These are phyloP conservation scores for Trilocha varians DNA, from an alignment of 2,888 invertebrate genomes.

Conservation along the genomic window DNA sequence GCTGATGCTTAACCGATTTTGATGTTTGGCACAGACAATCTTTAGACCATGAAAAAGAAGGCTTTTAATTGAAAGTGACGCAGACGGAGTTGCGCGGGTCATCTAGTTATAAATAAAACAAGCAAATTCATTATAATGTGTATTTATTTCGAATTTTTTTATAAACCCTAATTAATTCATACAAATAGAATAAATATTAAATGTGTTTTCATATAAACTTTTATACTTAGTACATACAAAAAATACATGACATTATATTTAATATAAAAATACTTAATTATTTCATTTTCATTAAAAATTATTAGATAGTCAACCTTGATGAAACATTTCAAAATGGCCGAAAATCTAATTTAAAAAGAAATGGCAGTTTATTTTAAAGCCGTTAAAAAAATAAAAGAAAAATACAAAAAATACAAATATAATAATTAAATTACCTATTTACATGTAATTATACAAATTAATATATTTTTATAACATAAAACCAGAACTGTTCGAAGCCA, in stretches of 20 bases:
- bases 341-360: slow-evolving; percentile 46
- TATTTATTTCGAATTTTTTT: slow-evolving; percentile 52
- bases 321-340: slow-evolving; percentile 50
- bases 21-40: too few species aligned
- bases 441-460: too few species aligned
- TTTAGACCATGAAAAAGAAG: too few species aligned
- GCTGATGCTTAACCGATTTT: too few species aligned
- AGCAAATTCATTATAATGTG: too few species aligned
- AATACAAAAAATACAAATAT: slow-evolving; percentile 8
- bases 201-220: background rate
- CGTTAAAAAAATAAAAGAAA: slow-evolving; percentile 7
- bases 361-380: slow-evolving; percentile 15
- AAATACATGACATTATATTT: slow-evolving; percentile 23
- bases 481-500: background rate
- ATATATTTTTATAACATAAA: slow-evolving; percentile 17
- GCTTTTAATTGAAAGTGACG: too few species aligned
- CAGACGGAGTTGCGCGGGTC: too few species aligned
- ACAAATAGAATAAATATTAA: slow-evolving; percentile 39
- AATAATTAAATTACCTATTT: slow-evolving; percentile 32
- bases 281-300: slow-evolving; percentile 43
- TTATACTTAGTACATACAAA: slow-evolving; percentile 29
- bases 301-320: slow-evolving; percentile 63
- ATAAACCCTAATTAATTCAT: slow-evolving; percentile 36
- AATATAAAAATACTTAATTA: slow-evolving; percentile 19
- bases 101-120: too few species aligned